phyloP scores from a whole-genome alignment of 2,888 invertebrate genomes.

The Timema podura region DNA sequence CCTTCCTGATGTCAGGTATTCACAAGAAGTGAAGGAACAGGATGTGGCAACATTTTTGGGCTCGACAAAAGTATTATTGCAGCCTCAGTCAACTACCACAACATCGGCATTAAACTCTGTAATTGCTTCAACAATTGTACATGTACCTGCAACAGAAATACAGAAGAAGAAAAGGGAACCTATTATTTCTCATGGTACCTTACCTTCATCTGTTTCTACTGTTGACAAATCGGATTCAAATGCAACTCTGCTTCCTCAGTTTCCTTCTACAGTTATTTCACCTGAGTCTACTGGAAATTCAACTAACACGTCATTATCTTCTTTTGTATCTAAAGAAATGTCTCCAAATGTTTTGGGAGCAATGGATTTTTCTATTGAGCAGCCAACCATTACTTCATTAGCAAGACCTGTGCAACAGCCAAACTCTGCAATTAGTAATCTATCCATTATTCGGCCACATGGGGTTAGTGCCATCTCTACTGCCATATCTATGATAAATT shows the following conservation, averaged over 20 bases:
- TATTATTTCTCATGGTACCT: not conserved
- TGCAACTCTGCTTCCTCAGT: not conserved
- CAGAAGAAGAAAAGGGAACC: no score
- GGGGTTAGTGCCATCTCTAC: conserved; percentile 16
- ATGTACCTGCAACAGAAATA: not conserved
- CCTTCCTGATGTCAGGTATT: conserved; percentile 46
- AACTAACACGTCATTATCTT: not conserved
- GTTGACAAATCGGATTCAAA: conserved; percentile 30
- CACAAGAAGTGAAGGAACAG: not conserved
- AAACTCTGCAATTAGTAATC: not conserved
- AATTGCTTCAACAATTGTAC: conserved; percentile 14
- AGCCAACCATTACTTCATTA: not conserved
- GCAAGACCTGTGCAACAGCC: not conserved
- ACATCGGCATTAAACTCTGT: conserved; percentile 17
- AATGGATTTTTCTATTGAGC: not conserved
- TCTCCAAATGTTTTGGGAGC: not conserved
- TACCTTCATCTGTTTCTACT: no score
- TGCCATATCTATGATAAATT: conserved; percentile 21
- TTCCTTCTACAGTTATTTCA: not conserved
- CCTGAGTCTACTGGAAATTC: not conserved
- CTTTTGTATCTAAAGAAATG: not conserved
- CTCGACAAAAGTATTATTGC: not conserved
- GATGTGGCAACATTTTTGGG: not conserved
- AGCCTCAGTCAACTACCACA: conserved; percentile 6
- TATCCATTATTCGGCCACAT: conserved; percentile 21